Evolutionary conservation across 2,797 vertebrate species (phyloP).

Genomic region (Gorsachius magnificus): DNA sequence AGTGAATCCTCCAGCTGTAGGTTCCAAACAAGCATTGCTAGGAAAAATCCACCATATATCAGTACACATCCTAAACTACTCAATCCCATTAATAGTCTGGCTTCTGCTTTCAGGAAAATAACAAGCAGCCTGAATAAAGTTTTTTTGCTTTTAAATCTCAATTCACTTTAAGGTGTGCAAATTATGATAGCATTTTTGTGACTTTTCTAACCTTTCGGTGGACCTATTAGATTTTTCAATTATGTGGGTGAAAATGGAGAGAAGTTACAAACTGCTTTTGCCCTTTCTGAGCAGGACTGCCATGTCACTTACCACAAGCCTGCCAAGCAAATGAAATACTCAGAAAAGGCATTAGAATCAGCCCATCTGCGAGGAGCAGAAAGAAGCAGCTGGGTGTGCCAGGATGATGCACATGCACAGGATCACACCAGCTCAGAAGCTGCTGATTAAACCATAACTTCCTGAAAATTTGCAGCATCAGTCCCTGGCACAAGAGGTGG

Average conservation of each 20-base stretch:
- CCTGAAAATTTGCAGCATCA: not conserved
- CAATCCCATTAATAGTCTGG: not conserved
- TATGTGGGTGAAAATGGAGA: not conserved
- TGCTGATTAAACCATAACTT: conserved; percentile 13
- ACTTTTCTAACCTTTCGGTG: not conserved
- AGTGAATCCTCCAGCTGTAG: not conserved
- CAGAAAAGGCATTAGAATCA: not conserved
- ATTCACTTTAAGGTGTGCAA: not conserved
- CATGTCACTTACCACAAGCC: not conserved
- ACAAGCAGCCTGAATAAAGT: not conserved
- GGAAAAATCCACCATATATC: not conserved
- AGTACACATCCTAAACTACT: not conserved
- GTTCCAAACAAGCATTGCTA: not conserved
- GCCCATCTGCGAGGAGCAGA: not conserved
- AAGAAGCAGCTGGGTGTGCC: not conserved
- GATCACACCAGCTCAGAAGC: not conserved
- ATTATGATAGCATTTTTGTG: not conserved
- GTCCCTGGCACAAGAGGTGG: not conserved
- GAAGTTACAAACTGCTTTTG: not conserved
- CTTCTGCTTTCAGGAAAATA: not conserved
- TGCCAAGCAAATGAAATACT: not conserved
- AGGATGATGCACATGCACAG: not conserved
- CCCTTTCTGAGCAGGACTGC: not conserved
- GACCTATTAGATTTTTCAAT: not conserved
- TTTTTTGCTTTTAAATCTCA: not conserved